Evolutionary conservation across 2,113 vertebrate genomes (phyloP).

Genomic region (Coptodon bakossiorum): DNA sequence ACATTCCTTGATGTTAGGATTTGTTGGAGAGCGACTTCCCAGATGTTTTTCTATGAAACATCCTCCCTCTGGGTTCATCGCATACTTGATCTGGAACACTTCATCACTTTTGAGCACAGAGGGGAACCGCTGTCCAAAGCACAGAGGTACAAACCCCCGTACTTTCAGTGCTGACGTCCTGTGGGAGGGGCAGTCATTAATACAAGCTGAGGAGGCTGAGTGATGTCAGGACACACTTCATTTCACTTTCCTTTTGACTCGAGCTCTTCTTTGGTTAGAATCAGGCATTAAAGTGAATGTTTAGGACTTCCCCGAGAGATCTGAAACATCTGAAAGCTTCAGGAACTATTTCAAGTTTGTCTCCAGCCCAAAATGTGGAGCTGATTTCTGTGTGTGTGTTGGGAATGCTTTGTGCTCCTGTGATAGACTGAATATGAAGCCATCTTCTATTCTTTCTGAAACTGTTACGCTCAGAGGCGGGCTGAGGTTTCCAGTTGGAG

Average conservation of each 20-base stretch:
- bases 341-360: not conserved
- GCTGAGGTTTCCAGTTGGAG: not conserved
- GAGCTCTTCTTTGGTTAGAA: not conserved
- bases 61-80: not conserved
- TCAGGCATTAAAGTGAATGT: not conserved
- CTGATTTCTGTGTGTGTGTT: not conserved
- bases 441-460: not conserved
- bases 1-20: not conserved
- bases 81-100: not conserved
- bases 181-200: too few relatives aligned
- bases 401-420: not conserved
- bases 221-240: not conserved
- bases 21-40: not conserved
- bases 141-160: too few relatives aligned
- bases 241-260: not conserved
- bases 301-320: not conserved
- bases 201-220: not conserved
- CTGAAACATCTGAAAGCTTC: not conserved
- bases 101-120: too few relatives aligned
- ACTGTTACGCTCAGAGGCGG: fast-evolving
- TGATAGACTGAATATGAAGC: not conserved
- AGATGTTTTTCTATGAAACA: not conserved
- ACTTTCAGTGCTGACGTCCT: too few relatives aligned
- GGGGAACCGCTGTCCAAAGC: too few relatives aligned
- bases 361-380: not conserved